Evolutionary conservation across 2,888 invertebrate species (phyloP).

Genomic region (Volucella inanis): DNA sequence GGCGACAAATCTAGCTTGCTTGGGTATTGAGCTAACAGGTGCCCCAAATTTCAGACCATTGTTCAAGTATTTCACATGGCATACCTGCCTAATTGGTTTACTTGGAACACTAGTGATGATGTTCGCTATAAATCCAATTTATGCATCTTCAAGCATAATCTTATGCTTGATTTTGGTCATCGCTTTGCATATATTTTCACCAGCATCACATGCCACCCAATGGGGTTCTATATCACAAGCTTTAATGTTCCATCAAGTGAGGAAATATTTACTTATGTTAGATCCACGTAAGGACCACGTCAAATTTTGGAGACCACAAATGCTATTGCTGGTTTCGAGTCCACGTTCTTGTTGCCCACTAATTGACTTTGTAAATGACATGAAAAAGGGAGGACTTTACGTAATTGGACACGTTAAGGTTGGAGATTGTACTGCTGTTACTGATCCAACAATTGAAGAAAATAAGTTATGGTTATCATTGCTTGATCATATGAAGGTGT

Average conservation of each 20-base stretch:
- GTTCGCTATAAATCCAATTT: slow-evolving; percentile 96
- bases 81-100: slow-evolving; percentile 94
- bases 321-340: slow-evolving; percentile 94
- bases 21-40: slow-evolving; percentile 97
- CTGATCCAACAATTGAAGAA: slow-evolving; percentile 90
- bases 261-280: slow-evolving; percentile 97
- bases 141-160: slow-evolving; percentile 94
- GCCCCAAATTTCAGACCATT: slow-evolving; percentile 99
- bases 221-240: slow-evolving; percentile 99
- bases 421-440: slow-evolving; percentile 84
- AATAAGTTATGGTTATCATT: slow-evolving; percentile 95
- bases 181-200: slow-evolving; percentile 94
- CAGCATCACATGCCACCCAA: slow-evolving; percentile 88
- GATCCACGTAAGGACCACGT: slow-evolving; percentile 99
- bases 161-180: slow-evolving; percentile 93
- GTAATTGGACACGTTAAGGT: slow-evolving; percentile 93
- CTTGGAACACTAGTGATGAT: slow-evolving; percentile 94
- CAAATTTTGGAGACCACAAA: slow-evolving; percentile 99
- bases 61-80: slow-evolving; percentile 98
- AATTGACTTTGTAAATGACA: slow-evolving; percentile 98
- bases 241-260: slow-evolving; percentile 98
- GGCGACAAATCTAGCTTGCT: slow-evolving; percentile 97
- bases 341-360: slow-evolving; percentile 95
- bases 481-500: slow-evolving; percentile 94
- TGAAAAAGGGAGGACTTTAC: slow-evolving; percentile 96